Percentiles rank a stretch among this genome's conserved stretches.
phyloP scores from a whole-genome alignment of 2,888 invertebrate species.

The Cantharis rufa region DNA sequence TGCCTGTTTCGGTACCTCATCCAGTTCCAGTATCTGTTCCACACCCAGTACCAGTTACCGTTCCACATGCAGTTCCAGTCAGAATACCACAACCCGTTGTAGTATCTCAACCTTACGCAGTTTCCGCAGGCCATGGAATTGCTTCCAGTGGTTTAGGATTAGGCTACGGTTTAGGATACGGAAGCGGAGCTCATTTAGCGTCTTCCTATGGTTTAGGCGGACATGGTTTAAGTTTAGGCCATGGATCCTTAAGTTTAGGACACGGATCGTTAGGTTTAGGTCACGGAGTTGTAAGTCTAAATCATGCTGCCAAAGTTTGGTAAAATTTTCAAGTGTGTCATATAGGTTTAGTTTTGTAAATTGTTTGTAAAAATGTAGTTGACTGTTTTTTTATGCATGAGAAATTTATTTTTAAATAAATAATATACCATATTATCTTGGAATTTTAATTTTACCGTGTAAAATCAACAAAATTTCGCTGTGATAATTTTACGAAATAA shows the following conservation, averaged over 20 bases:
- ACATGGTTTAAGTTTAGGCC: slow-evolving; percentile 22
- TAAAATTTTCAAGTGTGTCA: slow-evolving; percentile 11
- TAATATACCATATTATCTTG: background rate
- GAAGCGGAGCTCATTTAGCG: slow-evolving; percentile 25
- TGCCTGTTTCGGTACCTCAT: slow-evolving; percentile 44
- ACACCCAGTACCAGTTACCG: slow-evolving; percentile 38
- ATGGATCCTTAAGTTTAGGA: slow-evolving; percentile 23
- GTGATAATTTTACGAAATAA: background rate
- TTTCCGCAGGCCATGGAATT: slow-evolving; percentile 8
- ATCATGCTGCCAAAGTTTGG: slow-evolving; percentile 9
- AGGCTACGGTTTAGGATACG: slow-evolving; percentile 26
- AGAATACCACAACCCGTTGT: slow-evolving; percentile 39
- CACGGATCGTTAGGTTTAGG: slow-evolving; percentile 10
- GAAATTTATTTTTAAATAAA: background rate
- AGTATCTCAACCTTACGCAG: slow-evolving; percentile 34
- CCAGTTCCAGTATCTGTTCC: slow-evolving; percentile 38
- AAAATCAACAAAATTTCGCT: background rate
- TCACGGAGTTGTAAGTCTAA: background rate
- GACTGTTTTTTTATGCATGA: background rate
- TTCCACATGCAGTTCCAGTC: slow-evolving; percentile 40
- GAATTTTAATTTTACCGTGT: background rate
- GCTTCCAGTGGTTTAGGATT: slow-evolving; percentile 27
- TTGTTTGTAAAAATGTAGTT: background rate
- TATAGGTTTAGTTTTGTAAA: slow-evolving; percentile 21
- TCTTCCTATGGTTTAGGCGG: slow-evolving; percentile 17